These are phyloP conservation scores for Eupithecia subumbrata DNA, from an alignment of 2,888 invertebrate genomes.

Conservation along the genomic window DNA sequence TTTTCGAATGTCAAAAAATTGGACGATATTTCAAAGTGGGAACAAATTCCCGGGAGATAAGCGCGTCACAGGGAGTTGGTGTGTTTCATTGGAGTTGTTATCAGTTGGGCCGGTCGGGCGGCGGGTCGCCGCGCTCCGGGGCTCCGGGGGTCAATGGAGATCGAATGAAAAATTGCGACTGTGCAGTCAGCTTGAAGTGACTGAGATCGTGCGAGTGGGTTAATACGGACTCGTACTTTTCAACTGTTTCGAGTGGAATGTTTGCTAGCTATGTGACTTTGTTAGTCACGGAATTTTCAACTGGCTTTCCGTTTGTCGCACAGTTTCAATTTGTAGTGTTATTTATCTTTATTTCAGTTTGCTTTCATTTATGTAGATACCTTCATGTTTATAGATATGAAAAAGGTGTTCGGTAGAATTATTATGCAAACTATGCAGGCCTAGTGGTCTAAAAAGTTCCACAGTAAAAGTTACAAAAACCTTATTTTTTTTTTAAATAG, in stretches of 20 bases:
- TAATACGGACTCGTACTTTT: constrained; percentile 29
- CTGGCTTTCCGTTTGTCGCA: constrained; percentile 6
- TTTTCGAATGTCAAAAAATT: constrained; percentile 70
- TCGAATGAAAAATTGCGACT: constrained; percentile 40
- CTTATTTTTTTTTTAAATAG: neutral
- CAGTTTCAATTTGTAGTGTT: neutral
- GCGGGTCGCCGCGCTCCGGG: constrained; percentile 23
- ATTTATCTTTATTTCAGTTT: neutral
- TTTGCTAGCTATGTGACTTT: constrained; percentile 20
- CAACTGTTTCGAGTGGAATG: constrained; percentile 23
- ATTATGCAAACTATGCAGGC: neutral
- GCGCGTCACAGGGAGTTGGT: constrained; percentile 62
- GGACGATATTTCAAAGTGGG: constrained; percentile 70
- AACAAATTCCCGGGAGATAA: constrained; percentile 70
- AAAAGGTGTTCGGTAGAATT: neutral
- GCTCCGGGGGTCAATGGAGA: constrained; percentile 39
- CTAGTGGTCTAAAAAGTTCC: neutral
- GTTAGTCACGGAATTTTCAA: constrained; percentile 15
- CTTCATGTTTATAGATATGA: neutral
- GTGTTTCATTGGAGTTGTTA: constrained; percentile 77
- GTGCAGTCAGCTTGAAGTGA: constrained; percentile 38
- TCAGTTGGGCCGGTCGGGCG: constrained; percentile 59
- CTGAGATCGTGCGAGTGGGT: constrained; percentile 35
- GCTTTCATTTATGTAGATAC: neutral
- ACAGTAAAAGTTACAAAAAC: neutral